Base-by-base conservation (phyloP, 1,140 invertebrate species). In the Hyles vespertilio region DNA sequence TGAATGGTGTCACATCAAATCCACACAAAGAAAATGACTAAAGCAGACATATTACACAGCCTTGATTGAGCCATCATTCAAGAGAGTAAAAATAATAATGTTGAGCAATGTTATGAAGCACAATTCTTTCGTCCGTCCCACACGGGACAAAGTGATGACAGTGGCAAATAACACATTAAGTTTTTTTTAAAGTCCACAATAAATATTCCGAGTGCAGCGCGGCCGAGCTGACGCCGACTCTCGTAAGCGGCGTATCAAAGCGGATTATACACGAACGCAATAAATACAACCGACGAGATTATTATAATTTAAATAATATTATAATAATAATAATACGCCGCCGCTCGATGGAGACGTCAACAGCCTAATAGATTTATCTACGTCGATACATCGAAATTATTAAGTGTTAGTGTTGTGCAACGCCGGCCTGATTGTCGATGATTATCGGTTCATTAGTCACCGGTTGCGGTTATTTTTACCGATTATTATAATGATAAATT, bases 251-350 rank as follows among this genome's bases (percentile, higher is more conserved):
- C 82, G 74, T 82, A 79, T 81, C 82, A 77, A 84, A 85, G 75
- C 78, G 78, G 82, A 78, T 85, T 85, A 85, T 50, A 50, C 72
- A 70, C 63, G 67, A 77, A 56, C 56, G 74, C 79, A 74, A 84
- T 86, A 86, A 84, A 86, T 86, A 86, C 82, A 74, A 78, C 69
- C 61, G 66, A 52, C 61, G 74, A 85, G 82, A 85, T 85, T 85
- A 84, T 82, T 74, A 86, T 79, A 85, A 85, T 84, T 83, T 79
- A 77, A 82, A 82, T 84, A 84, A 56, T 56, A 56, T 56, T 58
- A 50, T 62, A 57, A 85, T 85, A 85, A 84, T 85, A 84, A 84
- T 84, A 84, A 79, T 69, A 67, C 65, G 64, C 62, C 68, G 70
- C 69, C 67, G 68, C 32, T 61, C 75, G 70, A 74, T 77, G 72